Conservation (phyloP, 2,113 vertebrate species). For the Lasiurus borealis region DNA sequence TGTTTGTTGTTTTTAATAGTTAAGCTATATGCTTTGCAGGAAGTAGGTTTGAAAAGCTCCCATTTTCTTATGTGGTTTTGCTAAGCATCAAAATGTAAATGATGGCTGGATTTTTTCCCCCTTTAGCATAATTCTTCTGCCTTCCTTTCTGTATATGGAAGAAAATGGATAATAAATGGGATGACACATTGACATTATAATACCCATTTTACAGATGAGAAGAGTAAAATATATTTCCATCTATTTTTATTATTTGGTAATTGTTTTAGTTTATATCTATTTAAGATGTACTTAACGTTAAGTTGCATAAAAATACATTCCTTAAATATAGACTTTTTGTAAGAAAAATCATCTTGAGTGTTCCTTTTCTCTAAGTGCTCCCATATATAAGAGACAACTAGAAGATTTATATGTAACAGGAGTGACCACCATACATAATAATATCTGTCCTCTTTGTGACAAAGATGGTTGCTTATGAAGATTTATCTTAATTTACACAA, state of each 20-base stretch:
- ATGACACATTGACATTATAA: too few relatives aligned
- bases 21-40: not conserved
- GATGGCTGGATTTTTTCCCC: conserved; percentile 16
- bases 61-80: conserved; percentile 68
- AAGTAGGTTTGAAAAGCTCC: conserved; percentile 58
- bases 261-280: conserved; percentile 49
- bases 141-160: not conserved
- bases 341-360: not conserved
- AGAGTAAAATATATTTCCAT: not conserved
- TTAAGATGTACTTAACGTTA: conserved; percentile 30
- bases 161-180: too few relatives aligned
- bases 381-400: not conserved
- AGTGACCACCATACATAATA: not conserved
- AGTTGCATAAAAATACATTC: not conserved
- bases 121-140: not conserved
- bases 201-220: too few relatives aligned
- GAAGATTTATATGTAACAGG: not conserved
- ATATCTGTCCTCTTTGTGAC: not conserved
- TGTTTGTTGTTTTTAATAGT: conserved; percentile 56
- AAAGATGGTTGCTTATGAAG: not conserved
- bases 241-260: conserved; percentile 70
- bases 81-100: conserved; percentile 60
- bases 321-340: not conserved
- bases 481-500: not conserved
- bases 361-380: not conserved